These are phyloP conservation scores for Glossosoma conforme DNA, from an alignment of 1,140 invertebrate genomes.

Conservation along the genomic window DNA sequence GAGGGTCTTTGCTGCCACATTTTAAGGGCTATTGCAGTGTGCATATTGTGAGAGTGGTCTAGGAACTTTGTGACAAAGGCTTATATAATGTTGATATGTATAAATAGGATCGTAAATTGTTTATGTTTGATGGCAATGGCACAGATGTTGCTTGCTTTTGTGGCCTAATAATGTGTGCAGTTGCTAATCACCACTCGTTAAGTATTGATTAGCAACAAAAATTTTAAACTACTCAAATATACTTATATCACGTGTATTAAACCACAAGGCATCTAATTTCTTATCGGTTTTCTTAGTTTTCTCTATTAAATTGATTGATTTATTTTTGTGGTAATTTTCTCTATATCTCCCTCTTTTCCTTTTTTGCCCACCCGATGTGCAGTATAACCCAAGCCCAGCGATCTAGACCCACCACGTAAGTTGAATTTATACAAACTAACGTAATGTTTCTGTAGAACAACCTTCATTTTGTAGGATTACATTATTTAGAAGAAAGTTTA, in stretches of 20 bases:
- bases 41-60: too few relatives aligned
- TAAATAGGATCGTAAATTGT: too few relatives aligned
- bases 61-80: too few relatives aligned
- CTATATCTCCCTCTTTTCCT: neutral
- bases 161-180: too few relatives aligned
- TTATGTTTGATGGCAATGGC: too few relatives aligned
- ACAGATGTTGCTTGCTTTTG: too few relatives aligned
- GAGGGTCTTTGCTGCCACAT: too few relatives aligned
- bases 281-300: too few relatives aligned
- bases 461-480: neutral
- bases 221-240: neutral
- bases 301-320: neutral
- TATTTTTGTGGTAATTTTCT: neutral
- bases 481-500: neutral
- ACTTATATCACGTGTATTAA: neutral
- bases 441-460: neutral
- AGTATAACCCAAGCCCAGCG: slow-evolving; percentile 51
- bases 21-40: too few relatives aligned
- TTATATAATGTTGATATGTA: too few relatives aligned
- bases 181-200: too few relatives aligned
- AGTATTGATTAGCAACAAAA: neutral
- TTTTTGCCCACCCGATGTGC: slow-evolving; percentile 27
- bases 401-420: slow-evolving; percentile 51
- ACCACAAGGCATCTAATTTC: neutral
- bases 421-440: slow-evolving; percentile 28